Conservation (phyloP, 2,113 vertebrate genomes). For the Eublepharis macularius region DNA sequence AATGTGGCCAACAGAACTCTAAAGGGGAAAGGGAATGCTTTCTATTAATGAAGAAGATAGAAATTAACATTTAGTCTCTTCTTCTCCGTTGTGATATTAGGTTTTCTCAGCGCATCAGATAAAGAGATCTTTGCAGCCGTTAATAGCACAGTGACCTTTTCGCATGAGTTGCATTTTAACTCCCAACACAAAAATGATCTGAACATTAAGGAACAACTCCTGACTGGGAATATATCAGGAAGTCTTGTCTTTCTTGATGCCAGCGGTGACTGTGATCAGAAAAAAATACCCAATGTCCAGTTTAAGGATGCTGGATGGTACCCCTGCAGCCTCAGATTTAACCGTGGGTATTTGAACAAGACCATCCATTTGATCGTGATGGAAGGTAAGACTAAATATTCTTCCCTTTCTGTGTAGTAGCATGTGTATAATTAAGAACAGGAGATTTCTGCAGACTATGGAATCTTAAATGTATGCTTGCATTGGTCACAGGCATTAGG, state of each 20-base stretch:
- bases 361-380: slow-evolving; percentile 68
- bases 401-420: background rate
- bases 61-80: background rate
- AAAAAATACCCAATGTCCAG: slow-evolving; percentile 38
- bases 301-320: slow-evolving; percentile 61
- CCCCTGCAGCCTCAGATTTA: slow-evolving; percentile 30
- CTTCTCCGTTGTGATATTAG: slow-evolving; percentile 48
- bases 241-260: background rate
- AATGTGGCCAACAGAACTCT: accelerated
- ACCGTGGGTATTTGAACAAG: accelerated
- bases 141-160: slow-evolving; percentile 38
- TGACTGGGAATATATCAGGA: slow-evolving; percentile 30
- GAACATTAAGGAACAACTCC: slow-evolving; percentile 7
- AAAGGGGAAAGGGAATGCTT: background rate
- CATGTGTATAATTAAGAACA: background rate
- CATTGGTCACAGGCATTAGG: background rate
- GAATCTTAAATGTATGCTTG: background rate
- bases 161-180: slow-evolving; percentile 35
- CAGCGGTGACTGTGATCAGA: background rate
- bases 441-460: background rate
- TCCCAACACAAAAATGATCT: slow-evolving; percentile 18
- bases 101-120: slow-evolving; percentile 44
- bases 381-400: slow-evolving; percentile 63
- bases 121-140: slow-evolving; percentile 31
- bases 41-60: background rate